phyloP scores from a whole-genome alignment of 2,797 vertebrate genomes.

The Echiichthys vipera region DNA sequence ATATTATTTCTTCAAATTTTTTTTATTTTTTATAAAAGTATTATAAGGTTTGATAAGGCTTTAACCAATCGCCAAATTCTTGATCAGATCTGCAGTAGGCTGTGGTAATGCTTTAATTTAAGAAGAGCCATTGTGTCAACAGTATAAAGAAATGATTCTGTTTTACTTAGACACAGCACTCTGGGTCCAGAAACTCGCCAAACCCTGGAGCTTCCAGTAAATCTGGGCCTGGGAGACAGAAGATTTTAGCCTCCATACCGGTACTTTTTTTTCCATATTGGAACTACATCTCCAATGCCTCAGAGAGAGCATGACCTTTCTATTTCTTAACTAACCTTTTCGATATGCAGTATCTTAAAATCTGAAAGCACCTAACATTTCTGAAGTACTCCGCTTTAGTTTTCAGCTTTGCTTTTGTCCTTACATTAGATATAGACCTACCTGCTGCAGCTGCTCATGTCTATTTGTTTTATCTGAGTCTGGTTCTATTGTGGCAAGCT shows the following conservation, averaged over 20 bases:
- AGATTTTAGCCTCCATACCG: conserved; percentile 86
- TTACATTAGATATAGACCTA: conserved; percentile 24
- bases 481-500: conserved; percentile 1
- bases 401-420: conserved; percentile 24
- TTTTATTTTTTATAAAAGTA: conserved; percentile 10
- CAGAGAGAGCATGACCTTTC: conserved; percentile 61
- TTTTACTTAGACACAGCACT: conserved; percentile 85
- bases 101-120: conserved; percentile 30
- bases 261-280: conserved; percentile 80
- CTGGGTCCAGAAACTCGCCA: conserved; percentile 77
- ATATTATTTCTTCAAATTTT: conserved; percentile 11
- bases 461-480: conserved; percentile 22
- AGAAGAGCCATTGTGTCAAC: conserved; percentile 25
- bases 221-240: conserved; percentile 80
- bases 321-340: conserved; percentile 61
- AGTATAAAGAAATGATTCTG: conserved; percentile 60
- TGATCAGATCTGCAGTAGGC: conserved; percentile 29
- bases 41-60: conserved; percentile 4
- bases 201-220: conserved; percentile 85
- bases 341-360: conserved; percentile 60
- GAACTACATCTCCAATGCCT: conserved; percentile 66
- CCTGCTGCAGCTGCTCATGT: conserved; percentile 16
- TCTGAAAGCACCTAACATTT: conserved; percentile 46
- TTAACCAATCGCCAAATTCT: conserved; percentile 40
- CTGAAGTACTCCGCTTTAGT: conserved; percentile 32